Conservation (phyloP, 2,113 vertebrate species). For the Zapus hudsonius region DNA sequence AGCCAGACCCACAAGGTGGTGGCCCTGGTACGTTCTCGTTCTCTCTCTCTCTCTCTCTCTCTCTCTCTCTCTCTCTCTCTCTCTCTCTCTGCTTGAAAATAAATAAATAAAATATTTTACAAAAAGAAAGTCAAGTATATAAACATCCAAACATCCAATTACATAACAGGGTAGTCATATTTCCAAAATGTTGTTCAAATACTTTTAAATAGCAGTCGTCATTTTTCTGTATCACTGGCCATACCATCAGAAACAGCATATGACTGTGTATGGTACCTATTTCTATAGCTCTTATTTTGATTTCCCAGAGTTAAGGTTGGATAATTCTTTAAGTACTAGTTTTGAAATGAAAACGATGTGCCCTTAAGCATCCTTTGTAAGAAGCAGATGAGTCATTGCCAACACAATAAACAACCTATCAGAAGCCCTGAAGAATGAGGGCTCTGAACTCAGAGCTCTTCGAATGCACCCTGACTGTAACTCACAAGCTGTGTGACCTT, state of each 20-base stretch:
- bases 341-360: conserved; percentile 27
- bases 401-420: neutral
- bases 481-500: neutral
- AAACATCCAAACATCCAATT: too few species aligned
- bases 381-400: conserved; percentile 46
- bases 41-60: too few species aligned
- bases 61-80: too few species aligned
- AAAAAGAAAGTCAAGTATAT: too few species aligned
- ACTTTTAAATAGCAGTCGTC: neutral
- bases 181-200: neutral
- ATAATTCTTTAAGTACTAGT: neutral
- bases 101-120: too few species aligned
- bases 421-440: neutral
- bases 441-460: neutral
- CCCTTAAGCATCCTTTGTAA: neutral
- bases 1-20: too few species aligned
- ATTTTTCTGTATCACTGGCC: neutral
- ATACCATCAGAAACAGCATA: neutral
- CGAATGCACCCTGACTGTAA: neutral
- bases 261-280: neutral
- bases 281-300: neutral
- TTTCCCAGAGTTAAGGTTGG: neutral
- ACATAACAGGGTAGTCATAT: neutral
- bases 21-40: too few species aligned
- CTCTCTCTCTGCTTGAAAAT: too few species aligned